Base-by-base conservation (phyloP, 2,888 invertebrate genomes). In the Eurytoma californica region DNA sequence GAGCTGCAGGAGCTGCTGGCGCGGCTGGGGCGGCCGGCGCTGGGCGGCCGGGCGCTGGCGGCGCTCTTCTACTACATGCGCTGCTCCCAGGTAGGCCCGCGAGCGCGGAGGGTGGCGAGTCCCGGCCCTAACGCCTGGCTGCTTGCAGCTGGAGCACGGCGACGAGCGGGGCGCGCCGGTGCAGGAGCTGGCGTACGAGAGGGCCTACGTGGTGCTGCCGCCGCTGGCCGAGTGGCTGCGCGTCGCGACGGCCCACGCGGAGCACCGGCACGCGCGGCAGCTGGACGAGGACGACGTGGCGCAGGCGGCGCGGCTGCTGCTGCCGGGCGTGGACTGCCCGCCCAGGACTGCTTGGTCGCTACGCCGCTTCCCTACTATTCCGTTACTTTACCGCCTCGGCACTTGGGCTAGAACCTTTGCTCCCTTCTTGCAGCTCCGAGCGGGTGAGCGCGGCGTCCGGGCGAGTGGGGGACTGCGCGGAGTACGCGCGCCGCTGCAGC, bases 221-320 rank as follows among this genome's bases (percentile, higher is more conserved):
- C 97, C 97, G 14, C 91, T 97, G 80, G 95, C 96, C n/a, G 97
- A 97, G 91, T 97, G 97, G 97, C 91, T 97, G 83, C 92, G 97
- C 16, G 96, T 96, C 0, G 94, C 95, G 5, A 93, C 95, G 0
- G 96, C 97, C 2, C 96, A 97, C 90, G 95, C 96, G 0, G 94
- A 95, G 82, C 94, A 97, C 87, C 93, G 96, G 9, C 94, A 95
- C 81, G 95, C 96, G 2, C 92, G 94, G 30, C 93, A 94, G 81
- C 93, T 96, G 69, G 97, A 96, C 89, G 94, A 95, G 68, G 97
- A 97, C 87, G 97, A 97, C 88, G 94, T 97, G 47, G 93, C 95
- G 93, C 97, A 97, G 91, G 96, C 97, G 0, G 97, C 97, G 0
- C 90, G 97, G 7, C 90, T 97, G 65, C 91, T 97, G 60, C 91